Base-by-base conservation (phyloP, 2,888 invertebrate genomes). In the Chloroclysta siterata region DNA sequence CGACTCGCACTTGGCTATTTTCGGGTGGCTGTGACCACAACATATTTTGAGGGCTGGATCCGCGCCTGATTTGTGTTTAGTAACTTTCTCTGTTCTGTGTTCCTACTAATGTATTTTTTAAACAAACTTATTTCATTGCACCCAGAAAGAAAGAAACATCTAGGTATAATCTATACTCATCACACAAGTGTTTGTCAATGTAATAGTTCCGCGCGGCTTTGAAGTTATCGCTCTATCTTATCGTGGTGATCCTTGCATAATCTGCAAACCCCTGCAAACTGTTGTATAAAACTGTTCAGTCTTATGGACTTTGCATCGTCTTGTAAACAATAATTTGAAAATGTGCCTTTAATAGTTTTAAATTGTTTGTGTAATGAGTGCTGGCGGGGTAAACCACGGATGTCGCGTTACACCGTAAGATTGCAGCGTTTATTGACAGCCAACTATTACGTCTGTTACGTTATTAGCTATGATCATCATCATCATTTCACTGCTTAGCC, bases 281-380 rank as follows among this genome's bases (percentile, higher is more conserved):
- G 1, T 39, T 39, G 36, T 11, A 39, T 7, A 11, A 39, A 39
- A 39, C 36, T 39, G 36, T 39, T 39, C 36, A 39, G 36, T 39
- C 36, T 39, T 39, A 8, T 39, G 36, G 36, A 39, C 3, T 11
- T 39, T 39, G 36, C 33, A 33, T 8, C 36, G 36, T 39, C 36
- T 39, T 39, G 36, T 39, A 11, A 39, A 39, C 11, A 10, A 39
- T 39, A 39, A 39, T 53, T 53, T 15, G n/a, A 48, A 60, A 48
- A 53, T 48, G 15, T 55, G 51, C 28, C 36, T 61, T 22, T 61
- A 61, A 61, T 55, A 14, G 51, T 55, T 46, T 51, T 52, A 55
- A 61, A 61, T 55, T 52, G 55, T 33, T 55, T 14, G 46, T 33
- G 44, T 41, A 48, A 41, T 33, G 28, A 41, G 17, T 39, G n/a